Percentiles rank a stretch among this genome's conserved stretches.
Evolutionary conservation across 2,113 vertebrate genomes (phyloP).

Genomic region (Mesoclemmys tuberculata): DNA sequence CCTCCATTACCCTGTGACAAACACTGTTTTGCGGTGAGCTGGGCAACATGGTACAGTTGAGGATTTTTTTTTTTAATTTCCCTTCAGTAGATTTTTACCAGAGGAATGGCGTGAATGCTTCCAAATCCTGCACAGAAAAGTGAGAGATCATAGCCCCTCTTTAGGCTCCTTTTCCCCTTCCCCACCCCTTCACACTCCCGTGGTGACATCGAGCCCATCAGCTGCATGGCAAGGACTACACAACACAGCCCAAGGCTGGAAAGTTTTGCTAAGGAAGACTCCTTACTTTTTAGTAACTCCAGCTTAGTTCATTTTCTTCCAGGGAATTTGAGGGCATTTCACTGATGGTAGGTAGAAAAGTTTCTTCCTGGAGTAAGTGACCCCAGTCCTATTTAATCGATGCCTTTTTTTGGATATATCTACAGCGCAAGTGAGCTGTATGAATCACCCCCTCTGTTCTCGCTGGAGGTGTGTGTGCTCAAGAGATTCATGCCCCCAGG

Average conservation of each 20-base stretch:
- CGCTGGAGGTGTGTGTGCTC: background rate
- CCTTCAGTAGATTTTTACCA: background rate
- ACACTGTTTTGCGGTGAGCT: background rate
- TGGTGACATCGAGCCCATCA: background rate
- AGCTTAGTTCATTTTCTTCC: background rate
- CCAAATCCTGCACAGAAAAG: background rate
- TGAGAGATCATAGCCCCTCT: background rate
- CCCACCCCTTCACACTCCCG: background rate
- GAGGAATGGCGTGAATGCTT: background rate
- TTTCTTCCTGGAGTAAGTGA: background rate
- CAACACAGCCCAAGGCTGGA: accelerated
- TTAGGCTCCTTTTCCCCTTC: background rate
- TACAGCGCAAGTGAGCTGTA: background rate
- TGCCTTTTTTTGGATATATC: background rate
- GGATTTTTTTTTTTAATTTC: background rate
- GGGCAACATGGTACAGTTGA: background rate
- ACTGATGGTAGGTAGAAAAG: too few species aligned
- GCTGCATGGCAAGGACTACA: background rate
- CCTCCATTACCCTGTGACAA: background rate
- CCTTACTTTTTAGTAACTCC: background rate
- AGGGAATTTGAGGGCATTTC: background rate
- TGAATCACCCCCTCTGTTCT: background rate
- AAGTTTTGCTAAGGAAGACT: background rate
- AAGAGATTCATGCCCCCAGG: background rate
- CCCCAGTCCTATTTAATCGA: background rate